phyloP scores from a whole-genome alignment of 2,113 vertebrate genomes.

The Pao palembangensis region DNA sequence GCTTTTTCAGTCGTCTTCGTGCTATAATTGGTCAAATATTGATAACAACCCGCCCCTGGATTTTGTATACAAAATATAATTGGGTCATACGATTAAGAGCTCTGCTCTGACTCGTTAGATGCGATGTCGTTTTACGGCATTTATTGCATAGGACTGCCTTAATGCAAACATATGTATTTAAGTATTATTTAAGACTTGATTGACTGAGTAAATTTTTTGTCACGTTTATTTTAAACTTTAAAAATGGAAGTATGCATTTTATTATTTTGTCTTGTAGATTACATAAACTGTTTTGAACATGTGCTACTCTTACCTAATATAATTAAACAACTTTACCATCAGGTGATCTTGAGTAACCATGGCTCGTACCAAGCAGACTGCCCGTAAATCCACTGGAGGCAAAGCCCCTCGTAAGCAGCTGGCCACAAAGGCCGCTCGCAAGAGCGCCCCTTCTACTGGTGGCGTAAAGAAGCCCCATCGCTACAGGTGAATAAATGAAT shows the following conservation, averaged over 20 bases:
- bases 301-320: neutral
- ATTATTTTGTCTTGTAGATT: neutral
- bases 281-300: neutral
- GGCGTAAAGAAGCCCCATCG: constrained; percentile 87
- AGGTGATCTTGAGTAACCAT: constrained; percentile 66
- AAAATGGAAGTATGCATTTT: neutral
- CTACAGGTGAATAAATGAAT: constrained; percentile 73
- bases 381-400: constrained; percentile 84
- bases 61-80: neutral
- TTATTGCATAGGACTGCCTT: constrained; percentile 43
- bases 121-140: constrained; percentile 8
- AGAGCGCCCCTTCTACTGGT: constrained; percentile 85
- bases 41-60: constrained; percentile 20
- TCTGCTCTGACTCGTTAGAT: constrained; percentile 19
- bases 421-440: constrained; percentile 84
- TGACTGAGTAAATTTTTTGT: no score
- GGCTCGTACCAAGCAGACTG: constrained; percentile 87
- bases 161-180: neutral
- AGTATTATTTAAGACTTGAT: neutral
- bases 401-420: constrained; percentile 86
- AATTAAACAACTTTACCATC: neutral
- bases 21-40: constrained; percentile 28
- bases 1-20: accelerated
- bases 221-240: no score
- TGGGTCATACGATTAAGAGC: constrained; percentile 26